Percentiles rank a stretch among this genome's conserved stretches.
Conservation (phyloP, 2,797 vertebrate genomes). For the Sebastes diploproa region DNA sequence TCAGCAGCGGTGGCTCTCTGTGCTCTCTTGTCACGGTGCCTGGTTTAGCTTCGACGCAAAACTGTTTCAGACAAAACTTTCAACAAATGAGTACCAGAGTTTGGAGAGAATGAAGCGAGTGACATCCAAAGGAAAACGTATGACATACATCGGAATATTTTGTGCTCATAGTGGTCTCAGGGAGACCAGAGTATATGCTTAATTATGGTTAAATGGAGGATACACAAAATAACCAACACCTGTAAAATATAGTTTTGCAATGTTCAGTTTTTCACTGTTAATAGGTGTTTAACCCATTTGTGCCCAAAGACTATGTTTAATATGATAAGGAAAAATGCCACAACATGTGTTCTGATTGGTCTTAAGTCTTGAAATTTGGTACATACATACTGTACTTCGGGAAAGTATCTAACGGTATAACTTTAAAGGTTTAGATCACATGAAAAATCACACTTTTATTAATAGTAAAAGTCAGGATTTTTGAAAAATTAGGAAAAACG, state of each 20-base stretch:
- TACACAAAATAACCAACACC: not conserved
- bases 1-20: constrained; percentile 2
- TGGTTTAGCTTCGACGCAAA: constrained; percentile 22
- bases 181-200: too few species aligned
- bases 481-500: too few species aligned
- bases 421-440: too few species aligned
- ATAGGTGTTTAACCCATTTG: not conserved
- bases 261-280: not conserved
- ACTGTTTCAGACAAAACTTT: constrained; percentile 19
- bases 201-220: not conserved
- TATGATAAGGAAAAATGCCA: too few species aligned
- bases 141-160: not conserved
- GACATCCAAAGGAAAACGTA: not conserved
- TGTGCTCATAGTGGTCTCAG: not conserved
- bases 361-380: too few species aligned
- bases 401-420: too few species aligned
- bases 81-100: constrained; percentile 4
- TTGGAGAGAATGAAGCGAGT: not conserved
- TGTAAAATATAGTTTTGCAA: not conserved
- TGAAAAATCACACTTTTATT: too few species aligned
- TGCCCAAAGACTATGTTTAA: too few species aligned
- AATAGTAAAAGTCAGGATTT: too few species aligned
- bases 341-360: too few species aligned
- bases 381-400: too few species aligned
- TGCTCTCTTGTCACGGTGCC: constrained; percentile 21